These are phyloP conservation scores for Ia io DNA, from an alignment of 2,113 vertebrate genomes.

Conservation along the genomic window DNA sequence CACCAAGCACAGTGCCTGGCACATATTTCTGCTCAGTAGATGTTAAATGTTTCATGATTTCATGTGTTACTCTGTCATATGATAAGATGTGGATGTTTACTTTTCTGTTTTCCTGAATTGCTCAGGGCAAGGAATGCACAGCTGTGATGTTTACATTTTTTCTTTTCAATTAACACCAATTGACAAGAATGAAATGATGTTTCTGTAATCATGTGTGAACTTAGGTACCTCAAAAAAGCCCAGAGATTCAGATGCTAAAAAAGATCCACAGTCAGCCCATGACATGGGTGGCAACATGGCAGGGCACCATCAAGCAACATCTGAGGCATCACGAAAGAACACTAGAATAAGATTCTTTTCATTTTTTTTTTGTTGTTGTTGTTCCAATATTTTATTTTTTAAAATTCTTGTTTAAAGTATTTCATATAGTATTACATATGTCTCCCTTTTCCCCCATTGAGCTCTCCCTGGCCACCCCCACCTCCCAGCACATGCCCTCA, in stretches of 20 bases:
- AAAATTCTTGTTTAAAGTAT: too few relatives aligned
- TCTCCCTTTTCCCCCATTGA: too few relatives aligned
- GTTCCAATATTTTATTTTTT: too few relatives aligned
- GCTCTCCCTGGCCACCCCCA: too few relatives aligned
- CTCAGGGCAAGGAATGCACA: neutral
- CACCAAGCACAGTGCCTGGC: neutral
- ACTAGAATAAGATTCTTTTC: neutral
- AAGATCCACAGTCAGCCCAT: neutral
- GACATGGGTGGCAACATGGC: neutral
- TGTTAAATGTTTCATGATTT: neutral
- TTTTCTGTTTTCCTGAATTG: neutral
- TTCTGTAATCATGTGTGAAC: neutral
- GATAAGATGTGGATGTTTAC: neutral
- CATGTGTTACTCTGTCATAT: neutral
- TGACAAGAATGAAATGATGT: conserved; percentile 21
- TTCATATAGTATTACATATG: too few relatives aligned
- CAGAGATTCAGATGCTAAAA: neutral
- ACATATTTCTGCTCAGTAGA: neutral
- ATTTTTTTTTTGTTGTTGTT: neutral
- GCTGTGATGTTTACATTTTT: neutral
- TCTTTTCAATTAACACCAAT: conserved; percentile 16
- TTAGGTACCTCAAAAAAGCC: neutral
- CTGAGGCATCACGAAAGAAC: neutral
- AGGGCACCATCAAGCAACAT: neutral
- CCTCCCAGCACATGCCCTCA: too few relatives aligned